Percentiles rank a stretch among this genome's conserved stretches.
phyloP scores from a whole-genome alignment of 2,113 vertebrate genomes.

The Brachyhypopomus gauderio region DNA sequence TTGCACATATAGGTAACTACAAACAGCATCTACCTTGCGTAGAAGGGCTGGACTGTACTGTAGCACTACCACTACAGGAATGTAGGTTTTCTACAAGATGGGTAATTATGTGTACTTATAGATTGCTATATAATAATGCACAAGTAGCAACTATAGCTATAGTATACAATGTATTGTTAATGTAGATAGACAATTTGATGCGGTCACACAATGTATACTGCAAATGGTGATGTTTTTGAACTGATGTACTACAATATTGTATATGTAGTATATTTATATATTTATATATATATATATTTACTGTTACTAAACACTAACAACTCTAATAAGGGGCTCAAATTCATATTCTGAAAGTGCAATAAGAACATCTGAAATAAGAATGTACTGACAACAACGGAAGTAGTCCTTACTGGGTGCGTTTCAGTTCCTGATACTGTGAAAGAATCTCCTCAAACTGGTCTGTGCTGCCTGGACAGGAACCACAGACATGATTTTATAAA shows the following conservation, averaged over 20 bases:
- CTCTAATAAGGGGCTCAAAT: background rate
- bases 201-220: background rate
- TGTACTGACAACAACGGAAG: slow-evolving; percentile 7
- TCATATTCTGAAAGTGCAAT: background rate
- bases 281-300: too few relatives aligned
- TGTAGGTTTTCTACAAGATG: too few relatives aligned
- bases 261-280: too few relatives aligned
- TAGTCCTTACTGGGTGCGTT: slow-evolving; percentile 74
- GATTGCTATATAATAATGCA: too few relatives aligned
- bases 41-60: too few relatives aligned
- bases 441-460: slow-evolving; percentile 77
- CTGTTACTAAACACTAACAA: background rate
- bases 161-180: background rate
- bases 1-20: too few relatives aligned
- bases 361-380: background rate
- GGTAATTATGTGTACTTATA: too few relatives aligned
- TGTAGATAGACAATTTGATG: background rate
- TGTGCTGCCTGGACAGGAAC: slow-evolving; percentile 61
- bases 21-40: too few relatives aligned
- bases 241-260: background rate
- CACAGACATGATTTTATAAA: slow-evolving; percentile 29
- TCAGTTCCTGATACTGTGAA: slow-evolving; percentile 77
- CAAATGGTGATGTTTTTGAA: background rate
- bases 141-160: too few relatives aligned
- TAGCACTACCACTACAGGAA: too few relatives aligned